Base-by-base conservation (phyloP, 2,888 invertebrate species). In the Fragum sueziense region DNA sequence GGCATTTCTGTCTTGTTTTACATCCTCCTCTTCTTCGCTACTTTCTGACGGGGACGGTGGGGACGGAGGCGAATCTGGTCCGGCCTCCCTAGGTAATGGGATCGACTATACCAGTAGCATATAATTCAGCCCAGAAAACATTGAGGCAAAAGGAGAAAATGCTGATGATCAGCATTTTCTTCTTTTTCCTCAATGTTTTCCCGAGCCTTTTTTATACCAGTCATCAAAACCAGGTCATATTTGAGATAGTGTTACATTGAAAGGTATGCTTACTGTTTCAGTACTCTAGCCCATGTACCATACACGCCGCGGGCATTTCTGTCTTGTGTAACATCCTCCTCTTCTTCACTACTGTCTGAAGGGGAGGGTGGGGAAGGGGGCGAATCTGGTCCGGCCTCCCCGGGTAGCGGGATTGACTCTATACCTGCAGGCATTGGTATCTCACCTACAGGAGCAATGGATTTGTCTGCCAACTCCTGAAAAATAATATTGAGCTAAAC, bases 391-490 rank as follows among this genome's bases (percentile, higher is more conserved):
- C 70, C 65, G 22, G 69, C 52, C 57, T 86, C 85, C 33, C 79
- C 85, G 6, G 85, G 85, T 25, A 85, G 72, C 22, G 85, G 86
- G 31, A 86, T 86, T 31, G 59, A 34, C 22, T 85, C 82, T 22
- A 85, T 54, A 33, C 79, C 78, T 22, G 72, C 76, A 17, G 79
- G 82, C 54, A 84, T 47, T 20, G 81, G 82, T 27, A 84, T 82
- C 2, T 84, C 82, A 25, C 59, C 80, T 22, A 47, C 7, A 47
- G 47, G 47, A n/a, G 17, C 47, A 47, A 2, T 47, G 17, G 20
- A 14, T 47, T 47, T 47, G n/a, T 47, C 47, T 47, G 47, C 20
- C 4, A 2, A 14, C n/a, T 9, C 47, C 47, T 47, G 47, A 4
- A 14, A 14, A n/a, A 47, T 37, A 37, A 37, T 14, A 37, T 37